A percentile compares a stretch with the other conserved stretches of the same genome.
phyloP scores from a whole-genome alignment of 2,113 vertebrate species.

The Leptobrachium ailaonicum region DNA sequence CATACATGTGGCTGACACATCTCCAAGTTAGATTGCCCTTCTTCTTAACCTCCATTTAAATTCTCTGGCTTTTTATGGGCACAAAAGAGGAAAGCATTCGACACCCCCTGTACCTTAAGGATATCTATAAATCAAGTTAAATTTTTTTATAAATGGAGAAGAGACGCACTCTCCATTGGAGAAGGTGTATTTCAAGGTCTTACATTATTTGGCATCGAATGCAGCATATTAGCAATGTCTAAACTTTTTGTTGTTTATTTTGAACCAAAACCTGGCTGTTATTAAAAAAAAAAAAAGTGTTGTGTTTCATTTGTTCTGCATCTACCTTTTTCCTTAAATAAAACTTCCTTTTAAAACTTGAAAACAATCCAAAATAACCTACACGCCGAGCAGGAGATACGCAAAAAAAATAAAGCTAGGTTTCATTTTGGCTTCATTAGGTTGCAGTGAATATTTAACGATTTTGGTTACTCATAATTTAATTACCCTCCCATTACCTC shows the following conservation, averaged over 20 bases:
- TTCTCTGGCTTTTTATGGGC: too few species aligned
- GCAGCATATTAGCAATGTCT: neutral
- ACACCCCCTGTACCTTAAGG: too few species aligned
- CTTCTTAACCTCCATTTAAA: too few species aligned
- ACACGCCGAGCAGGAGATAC: constrained; percentile 4
- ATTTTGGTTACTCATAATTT: constrained; percentile 38
- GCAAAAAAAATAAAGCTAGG: constrained; percentile 26
- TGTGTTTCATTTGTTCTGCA: constrained; percentile 24
- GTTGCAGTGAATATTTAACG: constrained; percentile 25
- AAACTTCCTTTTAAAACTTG: constrained; percentile 26
- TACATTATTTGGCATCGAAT: neutral
- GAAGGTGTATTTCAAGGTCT: neutral
- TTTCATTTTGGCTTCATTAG: constrained; percentile 26
- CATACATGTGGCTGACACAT: too few species aligned
- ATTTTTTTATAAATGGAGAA: too few species aligned
- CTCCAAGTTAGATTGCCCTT: too few species aligned
- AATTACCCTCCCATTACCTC: constrained; percentile 23
- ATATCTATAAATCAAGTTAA: too few species aligned
- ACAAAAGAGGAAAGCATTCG: too few species aligned
- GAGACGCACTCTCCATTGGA: neutral
- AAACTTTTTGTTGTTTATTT: constrained; percentile 33
- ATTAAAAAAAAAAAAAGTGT: constrained; percentile 18
- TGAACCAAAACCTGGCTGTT: constrained; percentile 9
- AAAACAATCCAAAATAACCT: constrained; percentile 33
- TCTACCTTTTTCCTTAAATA: constrained; percentile 23